These are phyloP conservation scores for Asbolus verrucosus DNA, from an alignment of 1,140 invertebrate species.

Conservation along the genomic window DNA sequence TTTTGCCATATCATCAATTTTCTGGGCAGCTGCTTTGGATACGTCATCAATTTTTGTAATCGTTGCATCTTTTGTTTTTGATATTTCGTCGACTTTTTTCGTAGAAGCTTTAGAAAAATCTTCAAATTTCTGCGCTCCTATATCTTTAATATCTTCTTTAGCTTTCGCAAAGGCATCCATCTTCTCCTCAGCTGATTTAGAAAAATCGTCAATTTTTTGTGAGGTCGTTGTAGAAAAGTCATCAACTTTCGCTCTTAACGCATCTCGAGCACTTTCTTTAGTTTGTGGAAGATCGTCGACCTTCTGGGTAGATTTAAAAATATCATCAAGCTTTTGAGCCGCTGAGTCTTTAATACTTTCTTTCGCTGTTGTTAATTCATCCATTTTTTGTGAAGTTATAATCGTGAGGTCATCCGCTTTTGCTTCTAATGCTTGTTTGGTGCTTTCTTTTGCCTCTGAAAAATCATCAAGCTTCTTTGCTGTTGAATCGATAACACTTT, in stretches of 20 bases:
- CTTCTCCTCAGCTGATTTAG: not conserved
- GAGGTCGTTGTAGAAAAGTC: not conserved
- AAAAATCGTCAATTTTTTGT: not conserved
- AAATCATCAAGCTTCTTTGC: slow-evolving; percentile 6
- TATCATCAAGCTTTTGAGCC: not conserved
- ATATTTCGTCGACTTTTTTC: slow-evolving; percentile 1
- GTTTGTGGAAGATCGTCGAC: not conserved
- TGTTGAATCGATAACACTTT: not conserved
- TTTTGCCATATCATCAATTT: slow-evolving; percentile 1
- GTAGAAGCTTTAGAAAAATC: slow-evolving; percentile 1
- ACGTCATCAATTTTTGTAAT: too few relatives aligned
- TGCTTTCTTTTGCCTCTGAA: not conserved
- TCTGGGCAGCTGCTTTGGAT: too few relatives aligned
- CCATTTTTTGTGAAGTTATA: not conserved
- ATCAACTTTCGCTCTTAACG: slow-evolving; percentile 2
- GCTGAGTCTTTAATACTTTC: not conserved
- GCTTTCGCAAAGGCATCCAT: not conserved
- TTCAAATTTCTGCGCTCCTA: not conserved
- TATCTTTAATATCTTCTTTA: not conserved
- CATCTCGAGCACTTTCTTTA: slow-evolving; percentile 5
- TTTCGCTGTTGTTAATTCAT: not conserved
- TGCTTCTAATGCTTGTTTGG: not conserved
- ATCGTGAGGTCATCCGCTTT: not conserved
- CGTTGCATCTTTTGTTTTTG: slow-evolving; percentile 18
- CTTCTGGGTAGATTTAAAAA: slow-evolving; percentile 26